Evolutionary conservation across 2,797 vertebrate genomes (phyloP).

Genomic region (Euthynnus affinis): DNA sequence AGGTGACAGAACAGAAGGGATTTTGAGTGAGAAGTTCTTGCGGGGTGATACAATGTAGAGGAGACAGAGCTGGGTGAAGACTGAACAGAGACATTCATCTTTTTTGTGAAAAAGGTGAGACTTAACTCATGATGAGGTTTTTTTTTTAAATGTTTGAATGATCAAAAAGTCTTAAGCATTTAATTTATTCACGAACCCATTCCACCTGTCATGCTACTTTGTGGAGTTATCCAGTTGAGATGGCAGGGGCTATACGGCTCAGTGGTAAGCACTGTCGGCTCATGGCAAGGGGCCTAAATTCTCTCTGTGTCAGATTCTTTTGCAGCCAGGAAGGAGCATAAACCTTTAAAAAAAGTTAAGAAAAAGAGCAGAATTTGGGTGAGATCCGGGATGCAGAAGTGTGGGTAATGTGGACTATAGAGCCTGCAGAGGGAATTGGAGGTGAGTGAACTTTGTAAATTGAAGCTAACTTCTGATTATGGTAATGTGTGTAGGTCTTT

Average conservation of each 20-base stretch:
- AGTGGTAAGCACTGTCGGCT: background rate
- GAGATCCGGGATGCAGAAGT: too few species aligned
- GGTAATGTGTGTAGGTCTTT: too few species aligned
- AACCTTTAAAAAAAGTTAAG: too few species aligned
- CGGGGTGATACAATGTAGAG: constrained; percentile 21
- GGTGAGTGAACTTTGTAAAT: too few species aligned
- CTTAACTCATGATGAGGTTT: background rate
- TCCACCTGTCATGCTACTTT: background rate
- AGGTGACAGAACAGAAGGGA: constrained; percentile 2
- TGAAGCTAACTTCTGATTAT: too few species aligned
- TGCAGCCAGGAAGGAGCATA: too few species aligned
- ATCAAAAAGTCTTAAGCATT: background rate
- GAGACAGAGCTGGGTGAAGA: constrained; percentile 38
- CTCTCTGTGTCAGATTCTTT: background rate
- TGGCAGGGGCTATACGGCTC: too few species aligned
- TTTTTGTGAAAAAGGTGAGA: constrained; percentile 26
- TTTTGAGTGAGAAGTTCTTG: constrained; percentile 31
- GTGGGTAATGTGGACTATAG: too few species aligned
- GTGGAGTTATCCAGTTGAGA: background rate
- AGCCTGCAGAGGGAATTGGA: too few species aligned
- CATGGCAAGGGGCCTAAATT: too few species aligned
- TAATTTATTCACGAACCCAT: background rate
- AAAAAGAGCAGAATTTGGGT: too few species aligned
- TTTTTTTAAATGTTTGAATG: background rate
- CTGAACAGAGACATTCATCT: constrained; percentile 42